Evolutionary conservation across 2,797 vertebrate species (phyloP).

Genomic region (Gila robusta): DNA sequence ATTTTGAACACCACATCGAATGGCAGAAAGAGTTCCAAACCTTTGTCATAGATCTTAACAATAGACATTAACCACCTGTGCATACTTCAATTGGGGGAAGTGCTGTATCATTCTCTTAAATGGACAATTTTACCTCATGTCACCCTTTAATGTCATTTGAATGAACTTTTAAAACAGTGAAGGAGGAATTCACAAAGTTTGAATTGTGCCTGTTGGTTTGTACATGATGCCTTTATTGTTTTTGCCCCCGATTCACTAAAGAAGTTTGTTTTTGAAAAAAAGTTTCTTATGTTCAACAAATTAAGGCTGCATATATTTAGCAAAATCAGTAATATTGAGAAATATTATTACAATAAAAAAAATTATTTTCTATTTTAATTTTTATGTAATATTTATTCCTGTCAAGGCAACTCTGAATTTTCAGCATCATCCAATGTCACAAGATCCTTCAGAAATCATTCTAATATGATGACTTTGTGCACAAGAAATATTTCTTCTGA

Average conservation of each 20-base stretch:
- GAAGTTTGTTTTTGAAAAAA: neutral
- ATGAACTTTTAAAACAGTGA: neutral
- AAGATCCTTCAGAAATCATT: too few species aligned
- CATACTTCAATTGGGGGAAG: neutral
- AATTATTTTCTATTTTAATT: neutral
- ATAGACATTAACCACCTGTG: conserved; percentile 50
- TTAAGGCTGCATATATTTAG: neutral
- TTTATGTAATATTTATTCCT: too few species aligned
- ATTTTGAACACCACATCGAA: conserved; percentile 21
- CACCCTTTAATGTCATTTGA: conserved; percentile 5
- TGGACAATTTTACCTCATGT: neutral
- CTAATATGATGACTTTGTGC: too few species aligned
- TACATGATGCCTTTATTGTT: too few species aligned
- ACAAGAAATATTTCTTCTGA: too few species aligned
- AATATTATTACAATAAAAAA: too few species aligned
- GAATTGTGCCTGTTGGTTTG: neutral
- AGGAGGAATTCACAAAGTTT: neutral
- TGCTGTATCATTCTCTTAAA: neutral
- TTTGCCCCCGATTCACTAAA: neutral
- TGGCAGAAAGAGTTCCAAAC: neutral
- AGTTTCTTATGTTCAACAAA: neutral
- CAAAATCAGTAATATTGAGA: neutral
- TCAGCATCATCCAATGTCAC: too few species aligned
- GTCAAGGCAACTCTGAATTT: too few species aligned
- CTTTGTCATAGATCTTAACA: conserved; percentile 23